Conservation (phyloP, 2,888 invertebrate species). For the Baronia brevicornis region DNA sequence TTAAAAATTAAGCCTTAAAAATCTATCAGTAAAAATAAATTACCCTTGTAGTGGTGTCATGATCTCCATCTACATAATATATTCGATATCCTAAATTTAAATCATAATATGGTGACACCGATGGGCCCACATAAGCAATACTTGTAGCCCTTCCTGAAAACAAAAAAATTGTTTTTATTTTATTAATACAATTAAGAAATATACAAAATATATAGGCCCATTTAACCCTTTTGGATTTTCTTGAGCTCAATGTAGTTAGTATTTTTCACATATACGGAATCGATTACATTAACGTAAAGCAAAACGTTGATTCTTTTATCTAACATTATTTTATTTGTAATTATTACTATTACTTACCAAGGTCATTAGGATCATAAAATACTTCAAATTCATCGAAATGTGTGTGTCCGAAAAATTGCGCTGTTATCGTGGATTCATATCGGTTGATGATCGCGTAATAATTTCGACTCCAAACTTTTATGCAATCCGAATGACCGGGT, state of each 20-base stretch:
- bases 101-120: constrained; percentile 94
- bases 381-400: constrained; percentile 96
- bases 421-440: constrained; percentile 91
- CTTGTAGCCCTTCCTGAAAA: constrained; percentile 83
- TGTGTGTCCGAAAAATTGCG: constrained; percentile 96
- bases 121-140: constrained; percentile 95
- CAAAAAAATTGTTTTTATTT: constrained; percentile 13
- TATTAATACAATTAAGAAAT: constrained; percentile 2
- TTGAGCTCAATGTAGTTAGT: too few species aligned
- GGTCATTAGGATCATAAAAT: constrained; percentile 90
- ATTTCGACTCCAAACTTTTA: constrained; percentile 97
- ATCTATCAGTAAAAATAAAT: constrained; percentile 26
- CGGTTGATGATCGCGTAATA: constrained; percentile 92
- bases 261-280: too few species aligned
- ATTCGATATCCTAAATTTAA: constrained; percentile 97
- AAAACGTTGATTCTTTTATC: too few species aligned
- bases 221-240: too few species aligned
- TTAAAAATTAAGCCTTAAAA: not conserved
- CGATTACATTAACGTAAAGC: too few species aligned
- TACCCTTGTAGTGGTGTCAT: constrained; percentile 87
- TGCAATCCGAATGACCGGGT: constrained; percentile 93
- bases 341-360: constrained; percentile 78
- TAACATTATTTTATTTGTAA: too few species aligned
- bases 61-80: constrained; percentile 96
- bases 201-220: constrained; percentile 3